A percentile compares a stretch with the other conserved stretches of the same genome.
These are phyloP conservation scores for Periophthalmus magnuspinnatus DNA, from an alignment of 2,797 vertebrate species.

Conservation along the genomic window DNA sequence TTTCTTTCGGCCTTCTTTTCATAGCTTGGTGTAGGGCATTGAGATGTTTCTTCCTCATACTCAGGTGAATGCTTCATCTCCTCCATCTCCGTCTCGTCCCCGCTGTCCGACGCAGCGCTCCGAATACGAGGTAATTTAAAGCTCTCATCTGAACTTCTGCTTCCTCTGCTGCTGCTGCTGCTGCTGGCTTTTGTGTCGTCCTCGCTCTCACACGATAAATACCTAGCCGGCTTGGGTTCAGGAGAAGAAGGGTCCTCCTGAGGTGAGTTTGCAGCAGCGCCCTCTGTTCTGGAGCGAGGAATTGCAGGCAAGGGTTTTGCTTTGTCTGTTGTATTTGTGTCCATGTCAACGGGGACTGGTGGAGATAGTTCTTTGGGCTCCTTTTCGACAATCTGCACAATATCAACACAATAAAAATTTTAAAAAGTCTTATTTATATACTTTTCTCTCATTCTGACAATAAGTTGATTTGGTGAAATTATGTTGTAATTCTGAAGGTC, in stretches of 20 bases:
- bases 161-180: neutral
- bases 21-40: neutral
- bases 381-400: neutral
- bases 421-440: neutral
- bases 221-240: conserved; percentile 2
- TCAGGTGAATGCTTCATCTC: neutral
- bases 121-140: neutral
- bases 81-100: neutral
- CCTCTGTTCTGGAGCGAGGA: neutral
- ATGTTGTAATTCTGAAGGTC: too few species aligned
- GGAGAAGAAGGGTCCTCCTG: neutral
- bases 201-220: conserved; percentile 28
- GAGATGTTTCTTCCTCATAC: neutral
- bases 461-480: too few species aligned
- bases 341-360: neutral
- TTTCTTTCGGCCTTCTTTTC: neutral
- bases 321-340: neutral
- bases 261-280: neutral
- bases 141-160: neutral
- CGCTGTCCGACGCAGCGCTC: conserved; percentile 1
- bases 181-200: conserved; percentile 12
- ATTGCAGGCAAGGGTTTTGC: neutral
- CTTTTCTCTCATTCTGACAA: neutral
- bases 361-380: neutral
- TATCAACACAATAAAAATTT: neutral